phyloP scores from a whole-genome alignment of 2,113 vertebrate genomes.

The Cyprinodon brontotheroides region DNA sequence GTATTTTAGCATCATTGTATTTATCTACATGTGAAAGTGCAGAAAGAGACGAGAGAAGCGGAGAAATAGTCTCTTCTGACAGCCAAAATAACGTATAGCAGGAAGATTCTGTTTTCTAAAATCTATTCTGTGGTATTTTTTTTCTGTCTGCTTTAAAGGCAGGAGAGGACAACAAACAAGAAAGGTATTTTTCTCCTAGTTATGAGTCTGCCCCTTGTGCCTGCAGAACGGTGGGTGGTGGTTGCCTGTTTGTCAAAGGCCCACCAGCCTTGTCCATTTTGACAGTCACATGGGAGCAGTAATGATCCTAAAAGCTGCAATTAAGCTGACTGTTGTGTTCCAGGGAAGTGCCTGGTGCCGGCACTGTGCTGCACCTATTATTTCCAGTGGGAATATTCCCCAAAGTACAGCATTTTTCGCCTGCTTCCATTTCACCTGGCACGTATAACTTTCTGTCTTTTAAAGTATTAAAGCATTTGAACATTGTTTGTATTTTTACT shows the following conservation, averaged over 20 bases:
- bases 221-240: conserved; percentile 66
- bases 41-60: not conserved
- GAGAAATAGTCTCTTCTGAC: conserved; percentile 1
- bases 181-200: conserved; percentile 64
- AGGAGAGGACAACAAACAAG: conserved; percentile 52
- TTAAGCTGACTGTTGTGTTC: conserved; percentile 81
- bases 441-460: conserved; percentile 41
- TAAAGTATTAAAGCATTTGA: not conserved
- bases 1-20: not conserved
- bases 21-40: not conserved
- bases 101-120: conserved; percentile 16
- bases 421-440: conserved; percentile 1
- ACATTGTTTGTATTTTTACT: not conserved
- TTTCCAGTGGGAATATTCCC: conserved; percentile 76
- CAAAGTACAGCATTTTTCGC: conserved; percentile 55
- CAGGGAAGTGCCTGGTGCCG: conserved; percentile 73
- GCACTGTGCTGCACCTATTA: conserved; percentile 73
- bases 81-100: not conserved
- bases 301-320: conserved; percentile 86
- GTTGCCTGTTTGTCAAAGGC: conserved; percentile 76
- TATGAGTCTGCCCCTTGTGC: conserved; percentile 61
- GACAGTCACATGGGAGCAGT: conserved; percentile 82
- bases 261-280: conserved; percentile 79
- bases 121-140: conserved; percentile 35
- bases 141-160: conserved; percentile 23